phyloP scores from a whole-genome alignment of 2,888 invertebrate species.

The Torymus auratus region DNA sequence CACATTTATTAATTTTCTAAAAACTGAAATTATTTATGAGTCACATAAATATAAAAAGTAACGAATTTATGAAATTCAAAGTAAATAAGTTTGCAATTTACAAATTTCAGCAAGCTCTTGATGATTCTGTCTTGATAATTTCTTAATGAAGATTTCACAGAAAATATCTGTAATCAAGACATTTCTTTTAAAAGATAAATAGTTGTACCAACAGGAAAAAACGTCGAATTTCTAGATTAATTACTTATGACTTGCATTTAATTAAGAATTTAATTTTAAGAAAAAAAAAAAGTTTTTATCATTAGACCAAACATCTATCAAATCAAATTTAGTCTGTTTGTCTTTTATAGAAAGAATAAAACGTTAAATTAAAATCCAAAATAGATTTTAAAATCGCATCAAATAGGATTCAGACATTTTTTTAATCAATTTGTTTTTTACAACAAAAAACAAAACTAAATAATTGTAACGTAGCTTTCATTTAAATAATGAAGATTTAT shows the following conservation, averaged over 20 bases:
- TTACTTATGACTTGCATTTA: not conserved
- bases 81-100: slow-evolving; percentile 56
- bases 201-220: slow-evolving; percentile 5
- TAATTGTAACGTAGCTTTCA: too few species aligned
- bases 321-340: too few species aligned
- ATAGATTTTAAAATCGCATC: too few species aligned
- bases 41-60: slow-evolving; percentile 31
- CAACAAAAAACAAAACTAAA: too few species aligned
- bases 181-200: slow-evolving; percentile 21
- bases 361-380: too few species aligned
- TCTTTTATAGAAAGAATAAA: too few species aligned
- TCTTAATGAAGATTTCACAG: slow-evolving; percentile 43
- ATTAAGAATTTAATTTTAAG: too few species aligned
- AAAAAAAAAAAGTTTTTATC: too few species aligned
- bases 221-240: slow-evolving; percentile 46
- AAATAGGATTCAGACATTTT: too few species aligned
- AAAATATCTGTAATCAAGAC: slow-evolving; percentile 49
- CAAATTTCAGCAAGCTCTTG: slow-evolving; percentile 59
- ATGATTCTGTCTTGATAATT: slow-evolving; percentile 50
- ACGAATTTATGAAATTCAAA: slow-evolving; percentile 50
- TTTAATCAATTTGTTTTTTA: too few species aligned
- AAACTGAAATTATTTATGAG: slow-evolving; percentile 47
- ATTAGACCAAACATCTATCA: too few species aligned
- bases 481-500: too few species aligned
- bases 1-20: slow-evolving; percentile 46